Evolutionary conservation across 1,140 invertebrate species (phyloP).

Genomic region (Drosophila mauritiana): DNA sequence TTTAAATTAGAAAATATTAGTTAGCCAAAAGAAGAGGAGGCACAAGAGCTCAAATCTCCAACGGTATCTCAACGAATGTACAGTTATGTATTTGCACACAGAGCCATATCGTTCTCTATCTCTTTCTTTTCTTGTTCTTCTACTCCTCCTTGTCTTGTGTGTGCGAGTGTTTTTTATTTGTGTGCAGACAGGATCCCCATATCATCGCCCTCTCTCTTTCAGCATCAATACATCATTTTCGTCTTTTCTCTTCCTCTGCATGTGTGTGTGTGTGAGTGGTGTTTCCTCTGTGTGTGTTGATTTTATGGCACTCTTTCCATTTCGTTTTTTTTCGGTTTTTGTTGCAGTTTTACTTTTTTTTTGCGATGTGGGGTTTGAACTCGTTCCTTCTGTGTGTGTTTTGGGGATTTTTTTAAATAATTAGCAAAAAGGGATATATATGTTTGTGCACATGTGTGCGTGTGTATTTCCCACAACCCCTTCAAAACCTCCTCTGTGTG

Average conservation of each 20-base stretch:
- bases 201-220: conserved; percentile 21
- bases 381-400: conserved; percentile 38
- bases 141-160: conserved; percentile 34
- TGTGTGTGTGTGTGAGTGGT: conserved; percentile 18
- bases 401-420: conserved; percentile 84
- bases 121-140: conserved; percentile 31
- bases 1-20: conserved; percentile 83
- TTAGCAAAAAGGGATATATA: conserved; percentile 80
- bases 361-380: conserved; percentile 1
- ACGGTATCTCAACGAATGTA: conserved; percentile 40
- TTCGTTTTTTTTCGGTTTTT: conserved; percentile 31
- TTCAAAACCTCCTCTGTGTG: conserved; percentile 46
- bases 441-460: conserved; percentile 10
- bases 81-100: conserved; percentile 71
- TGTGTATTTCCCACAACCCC: background rate
- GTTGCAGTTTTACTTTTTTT: conserved; percentile 58
- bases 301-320: conserved; percentile 67
- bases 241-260: conserved; percentile 53
- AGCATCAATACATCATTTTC: conserved; percentile 81
- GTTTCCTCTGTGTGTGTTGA: conserved; percentile 43
- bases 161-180: conserved; percentile 33
- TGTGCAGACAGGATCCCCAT: conserved; percentile 43
- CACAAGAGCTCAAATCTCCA: background rate
- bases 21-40: conserved; percentile 39
- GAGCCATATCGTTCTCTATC: background rate